A percentile compares a stretch with the other conserved stretches of the same genome.
Conservation (phyloP, 2,888 invertebrate species). For the Dimorphilus gyrociliatus region DNA sequence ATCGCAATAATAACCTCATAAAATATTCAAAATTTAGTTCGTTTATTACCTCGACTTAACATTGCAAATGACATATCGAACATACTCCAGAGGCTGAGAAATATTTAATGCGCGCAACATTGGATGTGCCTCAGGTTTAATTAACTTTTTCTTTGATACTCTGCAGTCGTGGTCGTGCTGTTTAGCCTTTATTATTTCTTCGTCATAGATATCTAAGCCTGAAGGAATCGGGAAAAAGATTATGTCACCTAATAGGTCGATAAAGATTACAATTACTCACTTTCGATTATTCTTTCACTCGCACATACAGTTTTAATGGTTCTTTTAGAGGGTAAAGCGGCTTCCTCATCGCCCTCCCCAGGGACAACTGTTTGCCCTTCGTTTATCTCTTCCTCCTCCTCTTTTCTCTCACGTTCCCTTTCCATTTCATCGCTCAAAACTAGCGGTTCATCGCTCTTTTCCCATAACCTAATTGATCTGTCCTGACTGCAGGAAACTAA, state of each 20-base stretch:
- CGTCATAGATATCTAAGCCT: too few relatives aligned
- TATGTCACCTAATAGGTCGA: too few relatives aligned
- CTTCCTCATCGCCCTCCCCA: conserved; percentile 50
- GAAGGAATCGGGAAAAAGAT: too few relatives aligned
- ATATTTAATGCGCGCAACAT: conserved; percentile 62
- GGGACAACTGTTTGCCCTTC: conserved; percentile 17
- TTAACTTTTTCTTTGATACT: too few relatives aligned
- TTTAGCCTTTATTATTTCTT: too few relatives aligned
- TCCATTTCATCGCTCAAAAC: conserved; percentile 84
- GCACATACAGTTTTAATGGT: conserved; percentile 72
- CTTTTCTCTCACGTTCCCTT: conserved; percentile 21
- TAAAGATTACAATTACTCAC: too few relatives aligned
- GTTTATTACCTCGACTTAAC: conserved; percentile 58
- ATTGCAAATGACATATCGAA: conserved; percentile 58
- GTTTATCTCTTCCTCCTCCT: background rate
- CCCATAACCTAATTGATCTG: conserved; percentile 64
- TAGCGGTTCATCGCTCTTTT: conserved; percentile 68
- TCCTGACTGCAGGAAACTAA: conserved; percentile 67
- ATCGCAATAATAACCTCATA: background rate
- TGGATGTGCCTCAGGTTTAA: too few relatives aligned
- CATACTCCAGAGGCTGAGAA: conserved; percentile 56
- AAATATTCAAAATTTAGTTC: background rate
- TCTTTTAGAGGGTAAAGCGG: conserved; percentile 68
- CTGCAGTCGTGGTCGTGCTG: too few relatives aligned
- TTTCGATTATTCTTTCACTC: too few relatives aligned